Evolutionary conservation across 2,797 vertebrate species (phyloP).

Genomic region (Xiphorhynchus erythropygius): DNA sequence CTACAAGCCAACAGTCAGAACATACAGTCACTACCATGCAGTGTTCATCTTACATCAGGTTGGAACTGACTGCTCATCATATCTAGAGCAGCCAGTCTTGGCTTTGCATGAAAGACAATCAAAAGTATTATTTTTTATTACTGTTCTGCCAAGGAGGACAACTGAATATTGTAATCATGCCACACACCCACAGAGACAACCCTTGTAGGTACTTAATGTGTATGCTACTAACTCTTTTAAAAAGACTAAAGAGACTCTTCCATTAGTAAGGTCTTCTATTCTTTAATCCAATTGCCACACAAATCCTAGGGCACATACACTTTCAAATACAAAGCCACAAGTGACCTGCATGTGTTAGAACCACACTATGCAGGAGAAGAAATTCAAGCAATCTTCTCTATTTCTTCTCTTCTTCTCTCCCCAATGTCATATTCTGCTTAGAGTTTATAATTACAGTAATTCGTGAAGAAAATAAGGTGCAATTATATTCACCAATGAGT

Average conservation of each 20-base stretch:
- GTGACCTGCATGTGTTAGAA: not conserved
- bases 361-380: not conserved
- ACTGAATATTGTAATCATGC: not conserved
- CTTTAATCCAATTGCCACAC: not conserved
- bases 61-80: not conserved
- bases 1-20: not conserved
- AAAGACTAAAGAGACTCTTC: not conserved
- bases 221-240: not conserved
- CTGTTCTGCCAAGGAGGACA: not conserved
- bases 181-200: not conserved
- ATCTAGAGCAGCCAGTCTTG: not conserved
- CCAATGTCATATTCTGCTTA: fast-evolving
- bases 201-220: not conserved
- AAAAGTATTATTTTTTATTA: not conserved
- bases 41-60: no score
- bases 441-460: not conserved
- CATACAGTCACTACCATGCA: not conserved
- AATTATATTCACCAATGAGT: not conserved
- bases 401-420: not conserved
- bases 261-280: not conserved
- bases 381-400: not conserved
- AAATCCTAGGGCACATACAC: not conserved
- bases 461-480: not conserved
- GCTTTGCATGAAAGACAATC: not conserved
- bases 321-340: not conserved